Percentiles rank a stretch among this genome's conserved stretches.
Evolutionary conservation across 37 sponge, comb jelly and placozoan species (phyloP).

Genomic region (Trichoplax adhaerens): DNA sequence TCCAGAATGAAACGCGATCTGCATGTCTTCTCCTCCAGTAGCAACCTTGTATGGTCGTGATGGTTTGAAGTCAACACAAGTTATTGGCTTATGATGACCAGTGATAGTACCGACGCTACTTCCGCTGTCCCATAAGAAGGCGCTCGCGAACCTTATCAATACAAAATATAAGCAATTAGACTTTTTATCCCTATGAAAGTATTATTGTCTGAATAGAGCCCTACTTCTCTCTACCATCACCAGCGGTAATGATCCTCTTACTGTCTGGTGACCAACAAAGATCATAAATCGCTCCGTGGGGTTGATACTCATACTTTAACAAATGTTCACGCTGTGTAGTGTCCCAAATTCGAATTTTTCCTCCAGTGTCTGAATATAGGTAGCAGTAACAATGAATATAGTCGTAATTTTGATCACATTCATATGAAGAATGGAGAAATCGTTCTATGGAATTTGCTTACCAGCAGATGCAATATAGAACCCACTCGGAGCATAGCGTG

Average conservation of each 20-base stretch:
- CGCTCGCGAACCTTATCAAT: constrained; percentile 48
- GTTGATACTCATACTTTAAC: constrained; percentile 74
- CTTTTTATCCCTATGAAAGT: not conserved
- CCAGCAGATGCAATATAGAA: constrained; percentile 94
- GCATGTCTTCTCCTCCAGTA: constrained; percentile 74
- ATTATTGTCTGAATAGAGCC: constrained; percentile 5
- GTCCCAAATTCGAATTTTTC: constrained; percentile 96
- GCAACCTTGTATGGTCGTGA: constrained; percentile 72
- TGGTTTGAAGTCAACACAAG: constrained; percentile 61
- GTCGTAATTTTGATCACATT: too few species aligned
- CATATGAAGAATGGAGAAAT: too few species aligned
- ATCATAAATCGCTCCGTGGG: constrained; percentile 79
- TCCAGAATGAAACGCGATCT: constrained; percentile 49
- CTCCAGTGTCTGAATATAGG: constrained; percentile 40
- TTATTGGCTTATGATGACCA: constrained; percentile 68
- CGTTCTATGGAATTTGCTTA: constrained; percentile 12
- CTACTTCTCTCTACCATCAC: constrained; percentile 79
- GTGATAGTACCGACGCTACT: constrained; percentile 62
- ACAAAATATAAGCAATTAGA: not conserved
- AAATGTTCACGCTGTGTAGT: constrained; percentile 92
- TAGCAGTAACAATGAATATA: too few species aligned
- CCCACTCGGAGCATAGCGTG: constrained; percentile 82
- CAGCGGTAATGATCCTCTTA: constrained; percentile 82
- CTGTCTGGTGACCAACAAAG: constrained; percentile 89
- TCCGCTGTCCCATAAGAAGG: constrained; percentile 94